Evolutionary conservation across 2,888 invertebrate genomes (phyloP).

Genomic region (Cerceris ruficornis): DNA sequence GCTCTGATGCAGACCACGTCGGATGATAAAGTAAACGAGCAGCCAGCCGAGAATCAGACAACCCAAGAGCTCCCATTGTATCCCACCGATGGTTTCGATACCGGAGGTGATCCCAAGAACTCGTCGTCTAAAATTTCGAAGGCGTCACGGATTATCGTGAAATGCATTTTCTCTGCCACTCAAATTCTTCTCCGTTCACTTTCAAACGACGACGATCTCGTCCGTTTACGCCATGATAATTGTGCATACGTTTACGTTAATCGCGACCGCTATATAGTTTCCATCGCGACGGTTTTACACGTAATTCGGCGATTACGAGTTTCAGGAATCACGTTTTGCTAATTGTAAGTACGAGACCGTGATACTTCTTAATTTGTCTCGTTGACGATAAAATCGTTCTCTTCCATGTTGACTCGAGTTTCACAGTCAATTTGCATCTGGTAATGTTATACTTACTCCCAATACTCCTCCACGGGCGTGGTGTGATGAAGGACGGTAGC

Average conservation of each 20-base stretch:
- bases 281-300: too few species aligned
- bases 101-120: conserved; percentile 85
- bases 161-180: background rate
- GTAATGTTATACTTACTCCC: conserved; percentile 82
- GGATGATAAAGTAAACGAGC: conserved; percentile 87
- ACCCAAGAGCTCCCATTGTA: conserved; percentile 87
- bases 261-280: conserved; percentile 55
- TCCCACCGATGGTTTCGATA: conserved; percentile 85
- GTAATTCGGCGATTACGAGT: conserved; percentile 54
- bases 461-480: conserved; percentile 85
- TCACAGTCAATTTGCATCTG: background rate
- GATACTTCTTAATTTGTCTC: too few species aligned
- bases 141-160: conserved; percentile 16
- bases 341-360: conserved; percentile 83
- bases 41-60: conserved; percentile 87
- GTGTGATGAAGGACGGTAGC: conserved; percentile 69
- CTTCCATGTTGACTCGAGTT: too few species aligned
- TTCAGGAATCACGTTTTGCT: conserved; percentile 86
- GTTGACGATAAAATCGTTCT: too few species aligned
- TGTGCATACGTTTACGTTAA: background rate
- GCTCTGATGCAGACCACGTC: conserved; percentile 89
- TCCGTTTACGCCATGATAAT: conserved; percentile 13
- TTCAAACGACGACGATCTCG: conserved; percentile 17
- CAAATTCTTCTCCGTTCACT: conserved; percentile 2
- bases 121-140: conserved; percentile 83